These are phyloP conservation scores for Apteryx owenii DNA, from an alignment of 2,113 vertebrate species.

Conservation along the genomic window DNA sequence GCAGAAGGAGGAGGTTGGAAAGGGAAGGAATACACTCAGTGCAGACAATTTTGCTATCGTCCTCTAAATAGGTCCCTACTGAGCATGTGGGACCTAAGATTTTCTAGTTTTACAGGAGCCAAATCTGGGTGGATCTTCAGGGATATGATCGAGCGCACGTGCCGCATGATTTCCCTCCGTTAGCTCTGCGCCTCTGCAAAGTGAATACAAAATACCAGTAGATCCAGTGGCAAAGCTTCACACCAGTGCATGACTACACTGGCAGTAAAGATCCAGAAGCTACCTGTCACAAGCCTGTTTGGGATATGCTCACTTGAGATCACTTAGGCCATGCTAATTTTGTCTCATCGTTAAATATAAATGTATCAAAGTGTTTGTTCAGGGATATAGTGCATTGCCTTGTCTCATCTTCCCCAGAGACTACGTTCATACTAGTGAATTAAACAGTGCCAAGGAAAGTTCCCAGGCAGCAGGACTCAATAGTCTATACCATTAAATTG, in stretches of 20 bases:
- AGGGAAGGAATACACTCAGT: neutral
- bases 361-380: neutral
- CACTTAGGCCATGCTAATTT: neutral
- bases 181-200: neutral
- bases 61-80: neutral
- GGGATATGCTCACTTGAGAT: fast-evolving
- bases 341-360: neutral
- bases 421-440: neutral
- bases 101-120: neutral
- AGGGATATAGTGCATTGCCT: neutral
- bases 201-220: neutral
- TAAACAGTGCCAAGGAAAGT: neutral
- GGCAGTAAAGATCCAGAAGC: neutral
- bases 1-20: constrained; percentile 16
- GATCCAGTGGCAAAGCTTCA: neutral
- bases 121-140: neutral
- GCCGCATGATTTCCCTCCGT: neutral
- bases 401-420: neutral
- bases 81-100: neutral
- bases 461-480: neutral
- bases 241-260: neutral
- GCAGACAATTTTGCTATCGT: neutral
- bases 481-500: neutral
- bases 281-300: neutral
- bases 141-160: neutral